Evolutionary conservation across 1,140 invertebrate genomes (phyloP), one percentile per base, ranked within the genome.

Genomic region (Vanessa tameamea): DNA sequence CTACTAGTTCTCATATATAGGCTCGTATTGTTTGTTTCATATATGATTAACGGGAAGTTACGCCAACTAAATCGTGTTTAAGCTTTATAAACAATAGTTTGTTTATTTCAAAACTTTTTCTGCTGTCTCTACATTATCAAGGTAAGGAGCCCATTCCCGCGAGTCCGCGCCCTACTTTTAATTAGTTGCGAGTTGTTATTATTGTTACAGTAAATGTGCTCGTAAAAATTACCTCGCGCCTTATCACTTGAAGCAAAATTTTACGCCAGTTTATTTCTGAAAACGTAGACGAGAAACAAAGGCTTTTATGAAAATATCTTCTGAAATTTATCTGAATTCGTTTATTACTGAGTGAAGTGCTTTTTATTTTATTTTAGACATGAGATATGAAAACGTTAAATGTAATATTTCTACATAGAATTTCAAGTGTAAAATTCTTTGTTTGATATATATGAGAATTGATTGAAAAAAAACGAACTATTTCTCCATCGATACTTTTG

Each of bases 171-270:
- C 79, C 82, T 83, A 83, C 82, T 87, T 91, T 89, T 91, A 91
- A 91, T 91, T 90, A 91, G 89, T 91, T 89, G 85, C 83, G 78
- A 89, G 89, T 87, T 89, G 88, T 86, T 90, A 89, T 91, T 91
- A 89, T 91, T 91, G 86, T 90, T 86, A 89, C 84, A 75, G 85
- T 78, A 86, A 90, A 88, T 86, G 83, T 86, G 86, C 80, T 79
- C 82, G 82, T 91, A 90, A 90, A 91, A 91, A 89, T 91, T 90
- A 90, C 82, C 86, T 81, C 74, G 75, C 82, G 80, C 79, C 85
- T 88, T 88, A 88, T 87, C 87, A 86, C 82, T 81, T 79, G 72
- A 73, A 55, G 75, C 65, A 64, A 84, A 87, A 80, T 85, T 79
- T 81, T 77, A 70, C 78, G 66, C 69, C 74, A 77, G 78, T 82